A percentile compares a stretch with the other conserved stretches of the same genome.
phyloP scores from a whole-genome alignment of 2,113 vertebrate species.

The Accipiter virgatus region DNA sequence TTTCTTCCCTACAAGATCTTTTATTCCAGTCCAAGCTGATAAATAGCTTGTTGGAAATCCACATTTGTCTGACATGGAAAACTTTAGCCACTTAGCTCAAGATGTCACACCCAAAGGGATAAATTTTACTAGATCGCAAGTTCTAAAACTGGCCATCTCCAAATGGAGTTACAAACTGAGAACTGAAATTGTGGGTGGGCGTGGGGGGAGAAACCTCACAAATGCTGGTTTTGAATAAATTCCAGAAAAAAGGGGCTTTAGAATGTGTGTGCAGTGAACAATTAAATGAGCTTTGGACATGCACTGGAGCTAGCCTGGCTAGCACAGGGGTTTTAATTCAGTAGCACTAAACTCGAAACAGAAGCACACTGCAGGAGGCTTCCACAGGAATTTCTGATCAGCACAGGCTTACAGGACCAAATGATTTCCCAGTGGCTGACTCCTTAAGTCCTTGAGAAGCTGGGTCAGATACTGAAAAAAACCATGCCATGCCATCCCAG shows the following conservation, averaged over 20 bases:
- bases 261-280: background rate
- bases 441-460: background rate
- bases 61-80: background rate
- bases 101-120: background rate
- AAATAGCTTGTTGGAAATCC: background rate
- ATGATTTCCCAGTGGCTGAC: background rate
- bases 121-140: background rate
- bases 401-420: background rate
- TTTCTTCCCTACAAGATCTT: background rate
- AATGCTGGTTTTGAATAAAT: background rate
- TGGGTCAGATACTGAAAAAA: background rate
- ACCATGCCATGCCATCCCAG: background rate
- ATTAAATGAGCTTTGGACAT: background rate
- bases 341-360: background rate
- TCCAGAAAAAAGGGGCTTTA: background rate
- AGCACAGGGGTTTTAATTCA: background rate
- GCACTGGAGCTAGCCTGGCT: background rate
- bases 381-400: background rate
- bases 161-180: background rate
- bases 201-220: background rate
- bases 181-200: rapidly evolving
- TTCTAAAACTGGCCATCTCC: background rate
- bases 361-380: background rate
- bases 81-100: background rate
- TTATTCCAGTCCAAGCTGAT: background rate